Base-by-base conservation (phyloP, 1,140 invertebrate species). In the Lasioglossum albipes region DNA sequence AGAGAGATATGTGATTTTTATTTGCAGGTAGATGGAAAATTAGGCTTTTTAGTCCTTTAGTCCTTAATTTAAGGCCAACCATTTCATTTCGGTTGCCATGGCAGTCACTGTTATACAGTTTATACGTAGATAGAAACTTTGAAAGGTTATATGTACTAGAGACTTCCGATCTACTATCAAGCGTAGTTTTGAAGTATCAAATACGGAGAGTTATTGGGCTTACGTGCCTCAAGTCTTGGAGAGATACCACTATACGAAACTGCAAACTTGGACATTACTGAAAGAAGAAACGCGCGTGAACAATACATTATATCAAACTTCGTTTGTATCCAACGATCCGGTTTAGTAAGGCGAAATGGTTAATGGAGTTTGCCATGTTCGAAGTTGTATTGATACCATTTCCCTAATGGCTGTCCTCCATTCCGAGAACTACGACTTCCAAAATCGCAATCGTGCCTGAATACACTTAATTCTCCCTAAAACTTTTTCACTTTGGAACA, bases 221-320 rank as follows among this genome's bases (percentile, higher is more conserved):
- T 66, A 79, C 76, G 76, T 79, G 76, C 69, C 54, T 66, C 31
- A 66, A 42, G 76, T 73, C 49, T 42, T 2, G 2, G 0, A 2
- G 4, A 65, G 76, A 73, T 66, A 73, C 72, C 45, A 72, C 72
- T 57, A 72, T 65, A 72, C 22, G 41, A 45, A 49, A 9, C 69
- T 78, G 76, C 20, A 73, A 79, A 79, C 73, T 79, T 79, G 49
- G 57, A 41, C 45, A 20, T 18, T 18, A 9, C 7, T 4, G 22
- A 41, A 12, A n/a, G 61, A 16, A 42, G 76, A 31, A 79, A 79
- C 76, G 73, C 76, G 76, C 72, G n/a, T 45, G n/a, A 0, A 57
- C 70, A 16, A 79, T 79, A 79, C 73, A 73, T 79, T 73, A 45
- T 73, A 79, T 79, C 31, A 61, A 2, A 3, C 61, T 31, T 22